Base-by-base conservation (phyloP, 2,113 vertebrate species). In the Arvicanthis niloticus region DNA sequence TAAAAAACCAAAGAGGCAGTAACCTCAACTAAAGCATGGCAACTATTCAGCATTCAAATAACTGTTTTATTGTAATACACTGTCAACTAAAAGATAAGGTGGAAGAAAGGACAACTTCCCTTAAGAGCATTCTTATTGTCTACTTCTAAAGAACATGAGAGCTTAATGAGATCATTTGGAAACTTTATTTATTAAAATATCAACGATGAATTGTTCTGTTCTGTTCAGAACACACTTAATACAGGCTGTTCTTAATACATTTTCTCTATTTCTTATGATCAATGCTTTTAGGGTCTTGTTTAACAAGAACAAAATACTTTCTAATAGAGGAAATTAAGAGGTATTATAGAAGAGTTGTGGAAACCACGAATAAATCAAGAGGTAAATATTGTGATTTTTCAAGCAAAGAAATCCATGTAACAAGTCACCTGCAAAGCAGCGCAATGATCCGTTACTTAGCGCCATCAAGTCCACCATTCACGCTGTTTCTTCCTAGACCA, bases 151-250 rank as follows among this genome's bases (percentile, higher is more conserved):
- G 90, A 93, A 96, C 76, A 72, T 0, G 84, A 91, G 76, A 91
- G 97, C 98, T 98, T 98, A 97, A 94, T 94, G 98, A 86, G 87
- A 95, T 72, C 89, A 89, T 94, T 87, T 85, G 34, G 58, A 97
- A 97, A 67, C 75, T 86, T 93, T 95, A 96, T 82, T 93, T 94
- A 96, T 96, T 95, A 95, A 19, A 75, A 60, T 94, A 97, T 0
- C 0, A 97, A 94, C 45, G 62, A 97, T 42, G 76, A 97, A 81
- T 22, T 85, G 48, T 93, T 95, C 91, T 82, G 91, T 65, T 95
- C 65, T 88, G 82, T 60, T 65, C 3, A 67, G 8, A 96, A 94
- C 40, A 84, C 56, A 95, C 8, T 40, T 87, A 93, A 93, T n/a
- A 95, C 62, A 95, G 92, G 67, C 53, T 91, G 22, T 65, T 92